Evolutionary conservation across 2,888 invertebrate genomes (phyloP), one percentile per base, ranked within the genome.

Genomic region (Lycophotia porphyrea): DNA sequence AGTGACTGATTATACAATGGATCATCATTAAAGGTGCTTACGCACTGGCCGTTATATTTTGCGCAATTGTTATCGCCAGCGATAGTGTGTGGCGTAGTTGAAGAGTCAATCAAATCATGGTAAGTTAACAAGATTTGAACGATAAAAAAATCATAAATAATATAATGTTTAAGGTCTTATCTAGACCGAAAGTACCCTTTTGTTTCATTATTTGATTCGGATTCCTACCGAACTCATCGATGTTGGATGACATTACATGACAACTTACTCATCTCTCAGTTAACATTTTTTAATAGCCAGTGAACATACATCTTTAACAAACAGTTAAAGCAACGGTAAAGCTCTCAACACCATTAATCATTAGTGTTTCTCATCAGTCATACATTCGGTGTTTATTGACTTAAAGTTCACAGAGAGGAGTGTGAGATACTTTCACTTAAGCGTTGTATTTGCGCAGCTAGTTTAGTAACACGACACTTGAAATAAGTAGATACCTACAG

Each of bases 1-100:
- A 89, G 87, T 90, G 87, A 88, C 90, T 89, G 88, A 88, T 89
- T 90, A 85, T 89, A 91, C 90, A 91, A 91, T 91, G 78, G 88
- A 83, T 87, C 84, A 87, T 90, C 86, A 89, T 90, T 90, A 91
- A 89, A 67, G 82, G 49, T 78, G 83, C 76, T 78, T 78, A 36
- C 70, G 42, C 77, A 79, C 71, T 64, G 64, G 39, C 34, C 13
- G 47, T 49, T 49, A 18, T 21, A 31, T 18, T 24, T 61, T 66
- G 34, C 27, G 39, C 31, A 47, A 55, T 24, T 34, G 7, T 44
- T 31, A 44, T 44, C 2, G n/a, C 11, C 4, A 21, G n/a, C 21
- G 5, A 58, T 15, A 21, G 8, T 24, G 34, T 39, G 34, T 9
- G 9, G 31, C 9, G 21, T 34, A 31, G 9, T 34, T 60, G 31